Percentiles rank a stretch among this genome's conserved stretches.
phyloP scores from a whole-genome alignment of 1,140 invertebrate species.

The Cyclina sinensis region DNA sequence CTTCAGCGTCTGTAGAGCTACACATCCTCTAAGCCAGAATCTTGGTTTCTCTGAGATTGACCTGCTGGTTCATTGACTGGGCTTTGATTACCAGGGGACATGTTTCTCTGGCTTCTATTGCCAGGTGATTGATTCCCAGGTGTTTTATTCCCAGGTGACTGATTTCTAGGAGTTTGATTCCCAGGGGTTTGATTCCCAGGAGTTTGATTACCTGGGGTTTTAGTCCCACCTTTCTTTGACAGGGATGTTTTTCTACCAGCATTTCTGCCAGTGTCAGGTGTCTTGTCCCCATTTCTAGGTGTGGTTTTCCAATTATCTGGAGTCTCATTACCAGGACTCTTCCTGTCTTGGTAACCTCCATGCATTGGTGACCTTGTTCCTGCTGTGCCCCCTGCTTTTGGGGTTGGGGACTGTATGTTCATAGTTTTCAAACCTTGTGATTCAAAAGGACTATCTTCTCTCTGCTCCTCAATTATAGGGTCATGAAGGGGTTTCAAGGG shows the following conservation, averaged over 20 bases:
- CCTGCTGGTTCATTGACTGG: not conserved
- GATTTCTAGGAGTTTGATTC: slow-evolving; percentile 26
- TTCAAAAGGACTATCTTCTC: slow-evolving; percentile 64
- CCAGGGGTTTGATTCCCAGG: slow-evolving; percentile 39
- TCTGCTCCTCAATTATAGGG: slow-evolving; percentile 45
- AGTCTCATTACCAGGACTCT: slow-evolving; percentile 54
- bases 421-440: slow-evolving; percentile 64
- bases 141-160: slow-evolving; percentile 42
- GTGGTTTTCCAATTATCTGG: slow-evolving; percentile 67
- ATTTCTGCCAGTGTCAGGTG: slow-evolving; percentile 44
- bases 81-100: not conserved
- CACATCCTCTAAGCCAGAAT: slow-evolving; percentile 57
- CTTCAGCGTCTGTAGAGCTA: slow-evolving; percentile 22
- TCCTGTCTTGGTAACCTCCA: slow-evolving; percentile 4
- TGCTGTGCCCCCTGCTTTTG: slow-evolving; percentile 16
- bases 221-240: slow-evolving; percentile 46
- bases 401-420: slow-evolving; percentile 53
- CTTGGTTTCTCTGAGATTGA: slow-evolving; percentile 37
- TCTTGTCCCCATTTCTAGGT: slow-evolving; percentile 57
- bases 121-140: slow-evolving; percentile 34
- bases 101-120: not conserved
- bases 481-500: not conserved
- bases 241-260: slow-evolving; percentile 21
- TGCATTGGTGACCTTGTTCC: slow-evolving; percentile 10
- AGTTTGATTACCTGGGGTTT: slow-evolving; percentile 48